Percentiles rank a stretch among this genome's conserved stretches.
phyloP scores from a whole-genome alignment of 2,888 invertebrate species.

The Odontocerum albicorne region DNA sequence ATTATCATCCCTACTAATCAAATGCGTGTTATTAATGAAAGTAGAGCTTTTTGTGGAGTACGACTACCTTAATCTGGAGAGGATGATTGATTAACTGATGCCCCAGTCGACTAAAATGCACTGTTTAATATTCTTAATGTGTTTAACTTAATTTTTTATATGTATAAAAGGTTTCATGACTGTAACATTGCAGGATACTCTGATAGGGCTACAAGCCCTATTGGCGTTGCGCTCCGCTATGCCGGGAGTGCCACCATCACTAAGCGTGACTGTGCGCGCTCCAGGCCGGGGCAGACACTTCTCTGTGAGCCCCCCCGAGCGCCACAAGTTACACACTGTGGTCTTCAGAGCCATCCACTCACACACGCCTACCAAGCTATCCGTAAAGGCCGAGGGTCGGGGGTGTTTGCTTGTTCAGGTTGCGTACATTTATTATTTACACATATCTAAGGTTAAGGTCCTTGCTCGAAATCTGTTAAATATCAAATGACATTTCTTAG shows the following conservation, averaged over 20 bases:
- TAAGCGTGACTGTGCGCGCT: constrained; percentile 44
- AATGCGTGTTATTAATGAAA: too few species aligned
- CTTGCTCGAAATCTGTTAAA: too few species aligned
- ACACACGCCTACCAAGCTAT: constrained; percentile 39
- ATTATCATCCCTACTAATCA: too few species aligned
- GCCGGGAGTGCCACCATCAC: constrained; percentile 39
- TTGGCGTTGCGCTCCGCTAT: constrained; percentile 49
- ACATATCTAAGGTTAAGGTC: too few species aligned
- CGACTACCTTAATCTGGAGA: too few species aligned
- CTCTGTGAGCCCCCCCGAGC: constrained; percentile 40
- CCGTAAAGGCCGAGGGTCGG: constrained; percentile 40
- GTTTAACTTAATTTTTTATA: too few species aligned
- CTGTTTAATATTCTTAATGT: too few species aligned
- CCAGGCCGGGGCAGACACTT: constrained; percentile 27
- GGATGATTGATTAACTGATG: too few species aligned
- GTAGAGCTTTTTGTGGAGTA: too few species aligned
- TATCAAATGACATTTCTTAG: too few species aligned
- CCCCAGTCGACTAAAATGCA: too few species aligned
- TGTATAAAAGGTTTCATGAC: too few species aligned
- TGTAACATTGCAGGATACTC: constrained; percentile 55
- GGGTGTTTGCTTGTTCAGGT: constrained; percentile 47
- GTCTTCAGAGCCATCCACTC: constrained; percentile 17
- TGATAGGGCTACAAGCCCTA: constrained; percentile 60
- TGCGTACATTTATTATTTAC: constrained; percentile 7
- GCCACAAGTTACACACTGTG: constrained; percentile 32